These are phyloP conservation scores for Chaetoderma sp. DNA, from an alignment of 2,888 invertebrate genomes.

Conservation along the genomic window DNA sequence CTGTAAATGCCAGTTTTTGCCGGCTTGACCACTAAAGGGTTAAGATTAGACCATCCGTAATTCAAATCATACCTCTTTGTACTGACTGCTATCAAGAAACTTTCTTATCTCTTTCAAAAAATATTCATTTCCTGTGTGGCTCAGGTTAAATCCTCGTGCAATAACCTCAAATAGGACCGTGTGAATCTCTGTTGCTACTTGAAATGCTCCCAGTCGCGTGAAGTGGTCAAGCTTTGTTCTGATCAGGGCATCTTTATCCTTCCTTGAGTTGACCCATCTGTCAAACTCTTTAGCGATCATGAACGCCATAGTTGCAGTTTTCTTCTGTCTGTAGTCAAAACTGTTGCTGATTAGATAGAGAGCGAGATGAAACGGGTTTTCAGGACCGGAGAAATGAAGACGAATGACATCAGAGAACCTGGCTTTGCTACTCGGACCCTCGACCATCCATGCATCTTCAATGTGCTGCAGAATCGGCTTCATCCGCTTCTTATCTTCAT, in stretches of 20 bases:
- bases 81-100: constrained; percentile 42
- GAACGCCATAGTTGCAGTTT: constrained; percentile 46
- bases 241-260: constrained; percentile 12
- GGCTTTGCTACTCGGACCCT: constrained; percentile 26
- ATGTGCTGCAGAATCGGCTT: constrained; percentile 27
- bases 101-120: constrained; percentile 44
- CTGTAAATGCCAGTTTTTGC: too few relatives aligned
- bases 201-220: constrained; percentile 40
- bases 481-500: constrained; percentile 36
- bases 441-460: constrained; percentile 44
- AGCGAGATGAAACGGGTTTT: constrained; percentile 40
- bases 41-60: too few relatives aligned
- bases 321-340: constrained; percentile 39
- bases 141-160: constrained; percentile 45
- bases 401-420: constrained; percentile 34
- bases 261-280: constrained; percentile 34
- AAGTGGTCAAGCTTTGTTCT: constrained; percentile 18
- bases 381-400: constrained; percentile 25
- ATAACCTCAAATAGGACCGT: constrained; percentile 46
- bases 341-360: constrained; percentile 37
- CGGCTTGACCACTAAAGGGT: too few relatives aligned
- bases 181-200: constrained; percentile 43
- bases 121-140: constrained; percentile 47
- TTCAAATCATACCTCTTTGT: constrained; percentile 56
- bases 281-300: constrained; percentile 48